Evolutionary conservation across 2,797 vertebrate species (phyloP), one percentile per base, ranked within the genome.

Genomic region (Craterocephalus amniculus): DNA sequence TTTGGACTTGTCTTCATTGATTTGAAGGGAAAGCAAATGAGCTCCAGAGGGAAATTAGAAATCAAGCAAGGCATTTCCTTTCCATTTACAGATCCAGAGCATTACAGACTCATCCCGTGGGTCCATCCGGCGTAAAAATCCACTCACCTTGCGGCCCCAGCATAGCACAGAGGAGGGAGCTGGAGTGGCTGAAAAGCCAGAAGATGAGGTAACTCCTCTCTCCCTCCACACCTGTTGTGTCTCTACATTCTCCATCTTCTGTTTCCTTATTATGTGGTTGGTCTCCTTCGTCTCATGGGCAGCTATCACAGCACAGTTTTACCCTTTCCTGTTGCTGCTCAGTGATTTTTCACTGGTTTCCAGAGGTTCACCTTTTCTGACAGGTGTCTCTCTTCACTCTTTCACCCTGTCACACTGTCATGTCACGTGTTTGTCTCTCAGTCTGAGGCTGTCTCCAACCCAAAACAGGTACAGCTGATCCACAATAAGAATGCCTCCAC

Each of bases 81-180:
- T 70, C 24, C 12, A 18, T 57, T 43, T 58, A 13, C 56, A 99
- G 98, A 99, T 99, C 85, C 98, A 99, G 91, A 99, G 98, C 82
- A 99, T 99, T 86, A 99, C 98, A 0, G 98, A 99, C 3, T 96
- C 96, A 57, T 99, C 98, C 40, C 97, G 98, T 0, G 97, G 97
- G 61, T 99, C 98, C 68, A 99, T 99, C 75, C 95, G 98, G 51
- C 96, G 98, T 63, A 99, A 99, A 94, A 96, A 97, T 70, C 94
- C 94, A 0, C 75, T 95, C 27, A 95, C 91, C 77, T 84, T 94
- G 0, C 92, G 92, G 43, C 85, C 95, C 63, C 96, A 94, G 67
- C 94, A 95, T 58, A 96, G 92, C 0, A 86, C 93, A 0, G 97
- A 98, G 36, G 97, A 97, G 69, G 95, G 93, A 0, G 94, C 93